Percentiles rank a stretch among this genome's conserved stretches.
Evolutionary conservation across 2,797 vertebrate species (phyloP).

Genomic region (Hoplostethus mediterraneus): DNA sequence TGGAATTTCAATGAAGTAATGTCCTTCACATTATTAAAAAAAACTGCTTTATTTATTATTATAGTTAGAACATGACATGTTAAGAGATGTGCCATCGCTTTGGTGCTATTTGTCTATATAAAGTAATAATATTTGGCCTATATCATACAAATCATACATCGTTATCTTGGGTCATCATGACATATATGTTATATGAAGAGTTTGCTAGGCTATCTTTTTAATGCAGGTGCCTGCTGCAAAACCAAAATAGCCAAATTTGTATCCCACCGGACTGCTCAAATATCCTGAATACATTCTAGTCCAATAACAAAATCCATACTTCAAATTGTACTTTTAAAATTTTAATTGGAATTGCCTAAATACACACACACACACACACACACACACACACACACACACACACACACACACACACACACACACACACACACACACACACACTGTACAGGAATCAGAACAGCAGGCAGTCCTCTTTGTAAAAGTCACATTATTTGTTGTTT

Average conservation of each 20-base stretch:
- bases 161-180: neutral
- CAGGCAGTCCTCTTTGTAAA: neutral
- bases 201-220: neutral
- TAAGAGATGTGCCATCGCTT: neutral
- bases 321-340: constrained; percentile 2
- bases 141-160: neutral
- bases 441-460: neutral
- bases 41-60: constrained; percentile 16
- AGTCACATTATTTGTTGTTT: neutral
- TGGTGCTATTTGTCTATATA: neutral
- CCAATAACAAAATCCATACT: neutral
- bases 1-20: constrained; percentile 55
- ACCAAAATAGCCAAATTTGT: neutral
- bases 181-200: no score
- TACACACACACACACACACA: constrained; percentile 11
- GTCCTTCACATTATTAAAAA: constrained; percentile 31
- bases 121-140: neutral
- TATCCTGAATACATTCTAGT: neutral
- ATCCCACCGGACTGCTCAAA: neutral
- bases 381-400: neutral
- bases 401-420: neutral
- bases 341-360: neutral
- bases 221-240: neutral
- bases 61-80: neutral
- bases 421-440: neutral